These are phyloP conservation scores for Drosophila orosa DNA, from an alignment of 1,140 invertebrate species.

Conservation along the genomic window DNA sequence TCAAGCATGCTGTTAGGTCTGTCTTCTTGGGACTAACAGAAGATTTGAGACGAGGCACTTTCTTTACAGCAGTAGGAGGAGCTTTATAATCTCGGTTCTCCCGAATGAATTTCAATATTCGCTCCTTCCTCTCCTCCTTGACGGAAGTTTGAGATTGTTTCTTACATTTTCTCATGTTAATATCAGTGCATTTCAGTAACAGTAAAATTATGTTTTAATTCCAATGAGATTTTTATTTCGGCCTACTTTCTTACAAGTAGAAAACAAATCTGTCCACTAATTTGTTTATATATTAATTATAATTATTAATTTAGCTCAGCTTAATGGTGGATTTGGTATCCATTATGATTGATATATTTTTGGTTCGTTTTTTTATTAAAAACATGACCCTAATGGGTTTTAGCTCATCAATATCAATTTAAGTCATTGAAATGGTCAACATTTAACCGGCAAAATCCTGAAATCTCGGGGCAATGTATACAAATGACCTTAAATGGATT, in stretches of 20 bases:
- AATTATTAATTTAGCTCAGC: not conserved
- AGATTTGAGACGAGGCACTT: not conserved
- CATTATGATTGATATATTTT: constrained; percentile 12
- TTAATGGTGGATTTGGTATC: not conserved
- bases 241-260: constrained; percentile 80
- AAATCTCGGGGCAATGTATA: constrained; percentile 32
- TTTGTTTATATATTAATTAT: not conserved
- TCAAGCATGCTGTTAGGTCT: constrained; percentile 7
- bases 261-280: not conserved
- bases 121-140: constrained; percentile 10
- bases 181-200: not conserved
- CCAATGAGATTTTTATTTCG: not conserved
- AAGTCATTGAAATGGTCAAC: constrained; percentile 35
- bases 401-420: constrained; percentile 62
- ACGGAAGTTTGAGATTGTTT: not conserved
- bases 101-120: constrained; percentile 23
- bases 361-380: not conserved
- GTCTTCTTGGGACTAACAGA: not conserved
- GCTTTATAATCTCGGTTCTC: constrained; percentile 1
- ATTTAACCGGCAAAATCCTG: constrained; percentile 10
- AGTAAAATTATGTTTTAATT: not conserved
- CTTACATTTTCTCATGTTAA: not conserved
- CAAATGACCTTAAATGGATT: constrained; percentile 63
- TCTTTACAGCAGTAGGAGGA: not conserved
- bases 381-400: constrained; percentile 14